Conservation (phyloP, 2,113 vertebrate species). For the Trogon surrucura region DNA sequence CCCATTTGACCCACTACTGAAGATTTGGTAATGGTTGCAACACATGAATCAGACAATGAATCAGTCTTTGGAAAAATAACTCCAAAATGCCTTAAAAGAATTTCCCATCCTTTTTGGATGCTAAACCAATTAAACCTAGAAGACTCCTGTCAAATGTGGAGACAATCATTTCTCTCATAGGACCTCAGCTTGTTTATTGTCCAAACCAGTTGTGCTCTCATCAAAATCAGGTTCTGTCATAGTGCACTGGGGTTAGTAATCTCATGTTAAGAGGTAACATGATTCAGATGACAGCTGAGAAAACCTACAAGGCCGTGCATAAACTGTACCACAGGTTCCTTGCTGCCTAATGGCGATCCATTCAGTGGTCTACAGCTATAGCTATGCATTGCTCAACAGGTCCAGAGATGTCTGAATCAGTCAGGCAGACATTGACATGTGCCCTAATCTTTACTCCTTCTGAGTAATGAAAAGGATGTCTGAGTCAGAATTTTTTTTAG, state of each 20-base stretch:
- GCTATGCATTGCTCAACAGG: not conserved
- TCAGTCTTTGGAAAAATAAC: not conserved
- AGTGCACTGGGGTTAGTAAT: not conserved
- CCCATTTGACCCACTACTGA: not conserved
- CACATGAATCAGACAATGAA: not conserved
- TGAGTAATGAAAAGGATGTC: not conserved
- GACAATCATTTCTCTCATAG: not conserved
- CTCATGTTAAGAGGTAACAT: not conserved
- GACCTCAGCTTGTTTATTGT: not conserved
- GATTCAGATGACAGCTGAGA: not conserved
- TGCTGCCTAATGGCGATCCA: not conserved
- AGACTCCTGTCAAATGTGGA: not conserved
- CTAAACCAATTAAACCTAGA: not conserved
- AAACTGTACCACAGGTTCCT: not conserved
- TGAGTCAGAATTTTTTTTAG: not conserved
- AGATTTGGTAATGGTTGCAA: not conserved
- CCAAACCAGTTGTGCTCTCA: not conserved
- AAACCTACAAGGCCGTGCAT: not conserved
- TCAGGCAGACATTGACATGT: fast-evolving
- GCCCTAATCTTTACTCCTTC: not conserved
- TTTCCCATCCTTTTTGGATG: not conserved
- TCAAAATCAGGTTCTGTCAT: not conserved
- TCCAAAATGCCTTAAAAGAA: not conserved
- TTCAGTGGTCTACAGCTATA: not conserved
- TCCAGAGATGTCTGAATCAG: not conserved